Conservation (phyloP, 1,140 invertebrate species). For the Armadillidium nasatum region DNA sequence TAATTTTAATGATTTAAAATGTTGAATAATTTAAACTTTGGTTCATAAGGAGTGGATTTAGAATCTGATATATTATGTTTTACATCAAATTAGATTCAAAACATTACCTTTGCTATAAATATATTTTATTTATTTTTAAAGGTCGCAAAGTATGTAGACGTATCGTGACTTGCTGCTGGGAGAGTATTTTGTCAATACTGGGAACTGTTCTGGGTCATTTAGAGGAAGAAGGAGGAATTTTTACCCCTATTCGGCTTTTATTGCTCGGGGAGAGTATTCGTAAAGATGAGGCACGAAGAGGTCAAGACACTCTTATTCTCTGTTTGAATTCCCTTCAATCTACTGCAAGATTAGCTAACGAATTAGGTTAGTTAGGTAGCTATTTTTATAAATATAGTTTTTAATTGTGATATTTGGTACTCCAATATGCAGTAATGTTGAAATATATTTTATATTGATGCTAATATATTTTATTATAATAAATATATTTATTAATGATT, state of each 20-base stretch:
- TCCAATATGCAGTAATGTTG: too few relatives aligned
- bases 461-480: too few relatives aligned
- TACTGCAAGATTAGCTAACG: conserved; percentile 56
- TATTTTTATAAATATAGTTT: conserved; percentile 13
- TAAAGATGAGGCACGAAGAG: conserved; percentile 50
- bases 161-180: conserved; percentile 86
- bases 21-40: too few relatives aligned
- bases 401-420: too few relatives aligned
- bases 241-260: conserved; percentile 50
- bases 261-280: conserved; percentile 52
- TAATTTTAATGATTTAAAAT: too few relatives aligned
- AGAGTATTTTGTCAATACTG: conserved; percentile 79
- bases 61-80: too few relatives aligned
- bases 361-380: conserved; percentile 56
- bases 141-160: conserved; percentile 54
- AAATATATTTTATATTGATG: too few relatives aligned
- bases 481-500: too few relatives aligned
- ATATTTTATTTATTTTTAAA: conserved; percentile 42
- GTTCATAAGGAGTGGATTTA: too few relatives aligned
- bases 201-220: conserved; percentile 66
- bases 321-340: conserved; percentile 82
- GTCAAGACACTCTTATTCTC: conserved; percentile 68
- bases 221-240: conserved; percentile 54
- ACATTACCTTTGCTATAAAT: neutral
- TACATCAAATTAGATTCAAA: too few relatives aligned